These are phyloP conservation scores for Pleuronectes platessa DNA, from an alignment of 2,113 vertebrate genomes.

Conservation along the genomic window DNA sequence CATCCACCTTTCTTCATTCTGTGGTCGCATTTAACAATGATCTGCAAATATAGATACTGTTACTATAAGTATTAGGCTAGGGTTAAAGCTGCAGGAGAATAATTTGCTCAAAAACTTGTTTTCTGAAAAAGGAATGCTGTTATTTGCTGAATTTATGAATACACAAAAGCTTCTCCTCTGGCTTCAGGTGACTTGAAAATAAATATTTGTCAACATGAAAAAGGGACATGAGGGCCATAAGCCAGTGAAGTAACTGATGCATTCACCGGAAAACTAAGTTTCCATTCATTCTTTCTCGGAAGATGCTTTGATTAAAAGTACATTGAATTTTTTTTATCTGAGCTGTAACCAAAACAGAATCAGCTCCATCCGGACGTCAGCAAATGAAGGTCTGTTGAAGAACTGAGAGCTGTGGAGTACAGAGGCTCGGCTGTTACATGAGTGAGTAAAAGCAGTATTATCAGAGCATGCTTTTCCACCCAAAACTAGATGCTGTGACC, in stretches of 20 bases:
- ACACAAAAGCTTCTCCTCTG: neutral
- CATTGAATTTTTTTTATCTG: neutral
- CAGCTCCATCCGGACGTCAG: conserved; percentile 4
- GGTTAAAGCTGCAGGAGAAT: neutral
- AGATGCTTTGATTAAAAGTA: neutral
- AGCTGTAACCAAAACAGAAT: neutral
- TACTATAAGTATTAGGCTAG: neutral
- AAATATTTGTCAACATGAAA: conserved; percentile 32
- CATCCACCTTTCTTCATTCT: too few relatives aligned
- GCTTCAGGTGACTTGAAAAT: too few relatives aligned
- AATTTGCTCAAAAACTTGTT: neutral
- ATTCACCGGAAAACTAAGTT: conserved; percentile 1
- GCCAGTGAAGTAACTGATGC: conserved; percentile 23
- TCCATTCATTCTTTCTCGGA: conserved; percentile 3
- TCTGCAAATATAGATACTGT: neutral
- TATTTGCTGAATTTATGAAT: conserved; percentile 22
- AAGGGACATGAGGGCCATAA: conserved; percentile 10
- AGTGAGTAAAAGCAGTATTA: conserved; percentile 18
- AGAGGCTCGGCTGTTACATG: conserved; percentile 40
- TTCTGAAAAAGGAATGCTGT: conserved; percentile 3
- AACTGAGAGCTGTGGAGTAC: conserved; percentile 17
- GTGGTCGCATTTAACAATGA: neutral
- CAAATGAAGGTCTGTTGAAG: conserved; percentile 22
- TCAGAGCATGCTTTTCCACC: conserved; percentile 52
- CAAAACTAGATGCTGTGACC: conserved; percentile 30